phyloP scores from a whole-genome alignment of 1,140 invertebrate species.

The Berghia stephanieae region DNA sequence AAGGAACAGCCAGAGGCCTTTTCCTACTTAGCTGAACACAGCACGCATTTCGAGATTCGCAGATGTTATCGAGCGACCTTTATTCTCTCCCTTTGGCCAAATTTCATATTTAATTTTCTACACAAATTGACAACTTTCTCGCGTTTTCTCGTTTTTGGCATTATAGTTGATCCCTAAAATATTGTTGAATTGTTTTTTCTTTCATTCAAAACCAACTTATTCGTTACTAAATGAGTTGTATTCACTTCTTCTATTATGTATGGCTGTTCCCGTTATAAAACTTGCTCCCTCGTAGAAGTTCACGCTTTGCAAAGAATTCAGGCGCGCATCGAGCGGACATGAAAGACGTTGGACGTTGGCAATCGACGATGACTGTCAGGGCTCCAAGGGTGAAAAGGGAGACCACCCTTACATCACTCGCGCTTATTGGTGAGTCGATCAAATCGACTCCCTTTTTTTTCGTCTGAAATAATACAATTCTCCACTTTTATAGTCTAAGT shows the following conservation, averaged over 20 bases:
- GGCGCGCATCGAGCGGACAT: slow-evolving; percentile 32
- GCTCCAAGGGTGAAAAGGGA: slow-evolving; percentile 33
- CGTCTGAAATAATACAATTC: no score
- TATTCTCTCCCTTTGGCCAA: neutral
- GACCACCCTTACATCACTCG: slow-evolving; percentile 29
- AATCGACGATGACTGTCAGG: slow-evolving; percentile 31
- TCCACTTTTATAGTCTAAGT: no score
- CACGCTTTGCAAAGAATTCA: neutral
- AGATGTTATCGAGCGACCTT: slow-evolving; percentile 30
- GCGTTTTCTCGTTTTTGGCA: neutral
- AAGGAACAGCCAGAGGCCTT: slow-evolving; percentile 3
- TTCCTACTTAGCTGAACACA: neutral
- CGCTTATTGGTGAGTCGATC: slow-evolving; percentile 35
- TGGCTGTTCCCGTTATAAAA: slow-evolving; percentile 62
- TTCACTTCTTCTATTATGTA: no score
- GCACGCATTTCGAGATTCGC: slow-evolving; percentile 12
- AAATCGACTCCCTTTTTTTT: slow-evolving; percentile 26
- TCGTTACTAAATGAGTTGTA: slow-evolving; percentile 29
- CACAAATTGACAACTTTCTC: neutral
- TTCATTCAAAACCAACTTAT: neutral
- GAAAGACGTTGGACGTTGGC: slow-evolving; percentile 32
- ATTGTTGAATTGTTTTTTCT: neutral
- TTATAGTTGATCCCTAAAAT: neutral
- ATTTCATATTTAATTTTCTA: neutral
- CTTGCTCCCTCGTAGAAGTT: slow-evolving; percentile 41